Evolutionary conservation across 2,888 invertebrate species (phyloP).

Genomic region (Tuberolachnus salignus): DNA sequence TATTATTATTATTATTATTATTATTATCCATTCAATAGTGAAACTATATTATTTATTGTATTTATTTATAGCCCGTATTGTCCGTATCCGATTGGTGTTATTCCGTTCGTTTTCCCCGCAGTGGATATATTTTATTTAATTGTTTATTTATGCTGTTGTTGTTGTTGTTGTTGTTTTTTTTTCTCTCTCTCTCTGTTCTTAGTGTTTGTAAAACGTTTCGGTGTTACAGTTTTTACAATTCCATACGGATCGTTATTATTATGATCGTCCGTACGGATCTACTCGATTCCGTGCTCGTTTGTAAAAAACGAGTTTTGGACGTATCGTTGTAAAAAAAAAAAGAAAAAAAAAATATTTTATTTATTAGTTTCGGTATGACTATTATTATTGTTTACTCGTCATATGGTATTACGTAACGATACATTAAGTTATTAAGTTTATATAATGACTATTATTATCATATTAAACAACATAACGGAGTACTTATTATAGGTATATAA

Average conservation of each 20-base stretch:
- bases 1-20: too few relatives aligned
- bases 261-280: constrained; percentile 17
- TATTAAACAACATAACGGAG: too few relatives aligned
- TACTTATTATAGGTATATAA: neutral
- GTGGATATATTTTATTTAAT: neutral
- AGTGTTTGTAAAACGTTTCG: neutral
- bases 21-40: neutral
- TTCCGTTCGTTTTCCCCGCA: neutral
- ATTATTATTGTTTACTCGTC: constrained; percentile 36
- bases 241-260: neutral
- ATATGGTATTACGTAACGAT: constrained; percentile 4
- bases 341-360: constrained; percentile 28
- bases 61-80: neutral
- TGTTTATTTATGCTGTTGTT: neutral
- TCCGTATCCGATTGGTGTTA: neutral
- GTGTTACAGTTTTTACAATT: neutral
- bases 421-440: constrained; percentile 34
- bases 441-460: constrained; percentile 12
- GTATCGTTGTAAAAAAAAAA: constrained; percentile 18
- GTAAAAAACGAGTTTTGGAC: too few relatives aligned
- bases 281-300: constrained; percentile 3
- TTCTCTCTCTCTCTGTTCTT: too few relatives aligned
- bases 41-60: too few relatives aligned
- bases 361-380: constrained; percentile 36
- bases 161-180: constrained; percentile 14